These are phyloP conservation scores for Heliconius hortense DNA, from an alignment of 2,888 invertebrate genomes.

Conservation along the genomic window DNA sequence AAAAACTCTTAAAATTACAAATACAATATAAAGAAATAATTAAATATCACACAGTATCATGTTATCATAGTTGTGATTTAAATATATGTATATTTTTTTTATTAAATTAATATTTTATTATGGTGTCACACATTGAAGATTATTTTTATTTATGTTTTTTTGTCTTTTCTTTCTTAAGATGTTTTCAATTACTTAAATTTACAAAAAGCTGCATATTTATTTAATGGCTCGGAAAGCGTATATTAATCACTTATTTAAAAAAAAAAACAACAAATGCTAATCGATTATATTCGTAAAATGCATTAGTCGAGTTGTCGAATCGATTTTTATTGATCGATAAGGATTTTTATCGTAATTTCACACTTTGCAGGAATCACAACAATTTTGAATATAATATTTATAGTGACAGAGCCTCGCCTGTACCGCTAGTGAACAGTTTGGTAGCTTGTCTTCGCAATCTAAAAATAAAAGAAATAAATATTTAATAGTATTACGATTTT, in stretches of 20 bases:
- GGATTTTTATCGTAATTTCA: conserved; percentile 9
- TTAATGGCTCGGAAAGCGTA: conserved; percentile 5
- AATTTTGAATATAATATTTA: conserved; percentile 91
- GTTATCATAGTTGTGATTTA: conserved; percentile 12
- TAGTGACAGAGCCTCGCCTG: conserved; percentile 93
- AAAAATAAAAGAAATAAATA: conserved; percentile 43
- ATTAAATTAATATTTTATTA: conserved; percentile 12
- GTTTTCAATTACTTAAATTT: background rate
- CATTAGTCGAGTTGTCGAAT: background rate
- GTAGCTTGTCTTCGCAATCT: conserved; percentile 87
- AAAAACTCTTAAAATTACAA: conserved; percentile 8
- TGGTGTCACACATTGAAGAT: background rate
- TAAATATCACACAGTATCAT: conserved; percentile 66
- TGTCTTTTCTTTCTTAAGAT: background rate
- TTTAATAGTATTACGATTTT: no score
- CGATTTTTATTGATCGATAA: background rate
- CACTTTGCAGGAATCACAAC: conserved; percentile 87
- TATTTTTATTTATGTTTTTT: background rate
- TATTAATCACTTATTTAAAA: background rate
- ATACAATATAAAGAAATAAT: conserved; percentile 31
- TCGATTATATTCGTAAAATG: conserved; percentile 1
- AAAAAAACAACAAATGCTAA: background rate
- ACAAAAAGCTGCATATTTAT: background rate
- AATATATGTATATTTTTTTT: background rate
- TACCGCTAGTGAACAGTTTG: conserved; percentile 90